Base-by-base conservation (phyloP, 2,113 vertebrate species). In the Indri indri region DNA sequence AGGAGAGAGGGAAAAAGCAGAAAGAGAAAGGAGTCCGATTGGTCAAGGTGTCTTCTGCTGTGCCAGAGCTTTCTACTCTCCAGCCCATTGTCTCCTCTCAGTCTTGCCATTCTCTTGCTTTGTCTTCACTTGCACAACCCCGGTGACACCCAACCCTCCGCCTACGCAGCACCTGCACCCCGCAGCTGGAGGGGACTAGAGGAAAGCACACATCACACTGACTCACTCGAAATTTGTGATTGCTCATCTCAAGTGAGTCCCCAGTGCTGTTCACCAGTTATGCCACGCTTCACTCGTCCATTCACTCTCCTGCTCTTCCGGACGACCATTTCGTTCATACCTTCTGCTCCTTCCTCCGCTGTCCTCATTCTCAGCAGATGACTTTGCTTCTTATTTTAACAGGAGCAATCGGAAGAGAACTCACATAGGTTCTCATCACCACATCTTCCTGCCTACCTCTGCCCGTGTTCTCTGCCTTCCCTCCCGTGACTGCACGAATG, bases 351-450 rank as follows among this genome's bases (percentile, higher is more conserved):
- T 5, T 23, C 14, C 25, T n/a, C 47, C 37, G 27, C 16, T 6
- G 14, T 87, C 16, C 30, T 45, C 5, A 25, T 27, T 66, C 66
- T 89, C 57, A 37, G 1, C 34, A 22, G 30, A 47, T 84, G 84
- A 80, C 65, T 50, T 96, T 45, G n/a, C 42, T 63, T 71, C 45
- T 88, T 74, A 85, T 91, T 93, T 88, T 71, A 45, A 85, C 71
- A 37, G 18, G 18, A 92, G 16, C 37, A 66, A 66, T 85, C 3
- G 13, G 79, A 77, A 70, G 54, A 90, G 87, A 47, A 32, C 14
- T 70, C 30, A 17, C 8, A 6, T 7, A 16, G 37, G 30, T 13
- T 68, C 40, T 57, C 40, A 12, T 76, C 32, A 34, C 14, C 40
- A 30, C 34, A 30, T 79, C 70, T 63, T 82, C 57, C 40, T 37